phyloP scores from a whole-genome alignment of 2,113 vertebrate genomes.

The Paraplagusia blochii region DNA sequence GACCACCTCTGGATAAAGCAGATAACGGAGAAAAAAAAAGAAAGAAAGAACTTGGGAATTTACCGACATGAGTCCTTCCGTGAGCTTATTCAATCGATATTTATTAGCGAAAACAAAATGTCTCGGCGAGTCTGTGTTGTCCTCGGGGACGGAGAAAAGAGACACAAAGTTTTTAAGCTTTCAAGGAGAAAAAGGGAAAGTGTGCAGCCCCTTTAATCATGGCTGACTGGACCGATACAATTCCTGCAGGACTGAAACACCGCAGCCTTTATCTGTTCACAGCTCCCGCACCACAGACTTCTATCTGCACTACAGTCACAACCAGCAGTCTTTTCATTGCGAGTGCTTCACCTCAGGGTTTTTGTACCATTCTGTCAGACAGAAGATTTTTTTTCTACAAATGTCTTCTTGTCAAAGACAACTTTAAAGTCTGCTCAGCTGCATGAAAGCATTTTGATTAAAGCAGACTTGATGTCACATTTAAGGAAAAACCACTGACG shows the following conservation, averaged over 20 bases:
- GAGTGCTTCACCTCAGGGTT: background rate
- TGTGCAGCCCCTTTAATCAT: conserved; percentile 1
- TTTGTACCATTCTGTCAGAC: conserved; percentile 4
- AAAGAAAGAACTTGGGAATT: background rate
- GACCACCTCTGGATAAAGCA: background rate
- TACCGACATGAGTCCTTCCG: conserved; percentile 1
- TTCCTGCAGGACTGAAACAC: conserved; percentile 6
- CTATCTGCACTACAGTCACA: background rate
- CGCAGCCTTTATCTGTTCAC: conserved; percentile 7
- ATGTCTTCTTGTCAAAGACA: background rate
- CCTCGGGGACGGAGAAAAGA: conserved; percentile 1
- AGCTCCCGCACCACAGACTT: conserved; percentile 6
- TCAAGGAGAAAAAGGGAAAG: background rate
- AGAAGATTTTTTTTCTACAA: background rate
- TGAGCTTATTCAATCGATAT: conserved; percentile 10
- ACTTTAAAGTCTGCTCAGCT: conserved; percentile 9
- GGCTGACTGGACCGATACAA: conserved; percentile 7
- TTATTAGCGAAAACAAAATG: background rate
- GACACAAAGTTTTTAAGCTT: conserved; percentile 13
- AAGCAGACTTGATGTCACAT: background rate
- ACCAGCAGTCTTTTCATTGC: background rate
- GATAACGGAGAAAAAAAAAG: background rate
- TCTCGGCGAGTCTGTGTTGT: background rate
- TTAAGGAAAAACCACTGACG: conserved; percentile 3
- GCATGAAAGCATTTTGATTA: background rate